A percentile compares a stretch with the other conserved stretches of the same genome.
phyloP scores from a whole-genome alignment of 2,797 vertebrate genomes.

The Halcyon badia region DNA sequence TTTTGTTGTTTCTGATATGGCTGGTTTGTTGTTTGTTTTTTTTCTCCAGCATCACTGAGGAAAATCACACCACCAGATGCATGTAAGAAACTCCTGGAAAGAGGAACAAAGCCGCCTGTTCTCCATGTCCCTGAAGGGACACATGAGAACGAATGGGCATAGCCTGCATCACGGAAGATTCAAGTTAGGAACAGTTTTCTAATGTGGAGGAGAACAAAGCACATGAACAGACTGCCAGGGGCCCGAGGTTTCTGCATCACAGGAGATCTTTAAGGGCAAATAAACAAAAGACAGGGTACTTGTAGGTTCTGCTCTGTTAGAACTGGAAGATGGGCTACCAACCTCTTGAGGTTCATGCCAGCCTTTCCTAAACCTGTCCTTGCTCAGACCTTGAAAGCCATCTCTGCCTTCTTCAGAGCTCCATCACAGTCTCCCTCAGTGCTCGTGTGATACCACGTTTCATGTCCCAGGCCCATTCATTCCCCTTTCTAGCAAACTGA shows the following conservation, averaged over 20 bases:
- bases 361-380: background rate
- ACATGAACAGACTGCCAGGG: background rate
- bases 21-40: background rate
- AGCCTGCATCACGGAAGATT: background rate
- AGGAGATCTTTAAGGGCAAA: background rate
- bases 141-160: background rate
- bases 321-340: background rate
- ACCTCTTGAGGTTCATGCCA: background rate
- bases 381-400: background rate
- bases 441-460: background rate
- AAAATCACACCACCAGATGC: background rate
- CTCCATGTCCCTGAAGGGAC: background rate
- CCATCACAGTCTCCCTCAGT: fast-evolving
- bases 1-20: background rate
- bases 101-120: background rate
- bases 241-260: background rate
- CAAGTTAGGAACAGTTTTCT: background rate
- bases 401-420: background rate
- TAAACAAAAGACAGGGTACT: background rate
- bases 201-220: background rate
- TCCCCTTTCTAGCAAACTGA: background rate
- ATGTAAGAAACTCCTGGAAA: background rate
- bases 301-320: background rate
- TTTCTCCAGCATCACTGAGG: background rate
- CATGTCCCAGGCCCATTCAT: background rate